Percentiles rank a stretch among this genome's conserved stretches.
Conservation (phyloP, 2,888 invertebrate species). For the Podabrus alpinus region DNA sequence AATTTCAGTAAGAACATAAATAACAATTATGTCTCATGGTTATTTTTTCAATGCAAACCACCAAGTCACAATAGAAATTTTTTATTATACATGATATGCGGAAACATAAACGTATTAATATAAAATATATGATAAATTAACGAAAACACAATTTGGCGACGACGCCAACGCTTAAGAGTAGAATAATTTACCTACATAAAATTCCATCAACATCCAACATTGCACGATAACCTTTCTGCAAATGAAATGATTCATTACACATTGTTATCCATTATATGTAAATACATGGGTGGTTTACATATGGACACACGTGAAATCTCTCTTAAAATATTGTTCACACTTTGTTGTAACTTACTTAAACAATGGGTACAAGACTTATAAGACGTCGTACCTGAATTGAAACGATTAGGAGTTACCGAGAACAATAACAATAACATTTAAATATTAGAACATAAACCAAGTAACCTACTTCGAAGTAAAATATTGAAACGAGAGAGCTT, state of each 20-base stretch:
- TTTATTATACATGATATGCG: background rate
- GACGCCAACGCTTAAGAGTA: conserved; percentile 34
- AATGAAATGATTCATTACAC: conserved; percentile 39
- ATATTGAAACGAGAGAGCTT: background rate
- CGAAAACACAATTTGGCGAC: conserved; percentile 40
- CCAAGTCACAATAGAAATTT: background rate
- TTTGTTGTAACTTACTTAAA: conserved; percentile 9
- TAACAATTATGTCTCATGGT: background rate
- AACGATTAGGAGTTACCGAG: background rate
- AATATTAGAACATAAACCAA: background rate
- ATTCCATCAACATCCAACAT: conserved; percentile 11
- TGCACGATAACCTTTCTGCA: conserved; percentile 34
- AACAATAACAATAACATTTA: background rate
- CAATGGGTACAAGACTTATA: background rate
- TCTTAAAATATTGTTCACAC: conserved; percentile 25
- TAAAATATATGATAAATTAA: conserved; percentile 39
- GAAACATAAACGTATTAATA: background rate
- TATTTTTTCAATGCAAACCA: background rate
- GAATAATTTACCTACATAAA: conserved; percentile 30
- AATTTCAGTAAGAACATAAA: background rate
- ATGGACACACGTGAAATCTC: conserved; percentile 18
- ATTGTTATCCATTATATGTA: conserved; percentile 37
- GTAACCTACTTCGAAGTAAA: background rate
- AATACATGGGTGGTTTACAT: conserved; percentile 34
- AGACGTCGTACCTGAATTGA: background rate